phyloP scores from a whole-genome alignment of 2,797 vertebrate species.

The Peromyscus attwateri region DNA sequence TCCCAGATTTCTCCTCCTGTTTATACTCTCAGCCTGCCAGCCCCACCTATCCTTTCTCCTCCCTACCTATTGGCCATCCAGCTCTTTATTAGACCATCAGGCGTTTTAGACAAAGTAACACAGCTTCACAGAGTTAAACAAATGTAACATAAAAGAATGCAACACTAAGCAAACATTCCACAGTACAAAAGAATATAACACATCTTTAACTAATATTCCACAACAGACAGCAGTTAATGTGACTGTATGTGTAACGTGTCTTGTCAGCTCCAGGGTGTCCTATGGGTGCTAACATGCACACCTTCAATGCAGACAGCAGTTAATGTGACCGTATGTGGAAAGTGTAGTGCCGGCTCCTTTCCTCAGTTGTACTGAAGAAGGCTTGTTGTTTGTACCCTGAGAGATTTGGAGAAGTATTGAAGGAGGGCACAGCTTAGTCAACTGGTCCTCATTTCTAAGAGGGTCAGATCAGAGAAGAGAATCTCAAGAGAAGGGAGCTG shows the following conservation, averaged over 20 bases:
- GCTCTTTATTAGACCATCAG: too few relatives aligned
- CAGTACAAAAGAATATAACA: too few relatives aligned
- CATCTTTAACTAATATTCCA: too few relatives aligned
- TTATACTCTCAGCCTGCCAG: too few relatives aligned
- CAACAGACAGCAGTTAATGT: too few relatives aligned
- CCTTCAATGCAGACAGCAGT: background rate
- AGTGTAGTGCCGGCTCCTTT: background rate
- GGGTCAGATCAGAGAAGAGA: slow-evolving; percentile 32
- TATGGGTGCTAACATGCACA: background rate
- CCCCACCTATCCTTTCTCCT: too few relatives aligned
- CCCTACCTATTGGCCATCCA: too few relatives aligned
- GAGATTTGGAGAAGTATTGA: slow-evolving; percentile 42
- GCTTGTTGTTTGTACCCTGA: slow-evolving; percentile 58
- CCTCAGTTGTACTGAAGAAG: background rate
- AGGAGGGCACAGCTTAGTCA: slow-evolving; percentile 67
- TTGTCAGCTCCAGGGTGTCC: background rate
- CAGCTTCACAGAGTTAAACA: too few relatives aligned
- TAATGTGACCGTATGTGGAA: background rate
- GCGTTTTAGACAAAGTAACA: too few relatives aligned
- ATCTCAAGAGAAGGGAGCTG: background rate
- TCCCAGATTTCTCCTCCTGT: too few relatives aligned
- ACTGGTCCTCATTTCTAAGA: slow-evolving; percentile 25
- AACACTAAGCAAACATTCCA: too few relatives aligned
- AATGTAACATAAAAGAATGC: too few relatives aligned
- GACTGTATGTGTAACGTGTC: background rate